Evolutionary conservation across 2,888 invertebrate species (phyloP).

Genomic region (Caenorhabditis uteleia): DNA sequence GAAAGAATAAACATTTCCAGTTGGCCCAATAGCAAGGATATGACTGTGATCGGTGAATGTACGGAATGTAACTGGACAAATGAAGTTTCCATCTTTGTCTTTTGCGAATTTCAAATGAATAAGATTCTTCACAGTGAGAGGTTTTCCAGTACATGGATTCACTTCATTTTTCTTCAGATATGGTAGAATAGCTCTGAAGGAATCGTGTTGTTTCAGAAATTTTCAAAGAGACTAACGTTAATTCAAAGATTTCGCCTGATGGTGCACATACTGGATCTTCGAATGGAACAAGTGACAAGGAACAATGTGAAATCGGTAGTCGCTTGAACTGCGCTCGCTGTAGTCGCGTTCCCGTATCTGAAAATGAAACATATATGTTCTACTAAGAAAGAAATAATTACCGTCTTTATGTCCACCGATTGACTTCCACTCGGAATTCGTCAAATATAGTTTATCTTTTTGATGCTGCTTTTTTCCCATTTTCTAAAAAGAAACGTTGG

Average conservation of each 20-base stretch:
- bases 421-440: conserved; percentile 67
- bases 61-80: conserved; percentile 69
- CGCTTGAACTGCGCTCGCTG: conserved; percentile 80
- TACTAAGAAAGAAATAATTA: conserved; percentile 3
- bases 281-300: conserved; percentile 88
- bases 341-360: conserved; percentile 62
- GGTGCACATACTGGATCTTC: conserved; percentile 88
- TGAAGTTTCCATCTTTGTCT: conserved; percentile 76
- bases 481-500: background rate
- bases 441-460: conserved; percentile 67
- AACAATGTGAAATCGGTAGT: conserved; percentile 78
- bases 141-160: conserved; percentile 91
- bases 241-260: conserved; percentile 90
- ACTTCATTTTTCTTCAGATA: conserved; percentile 79
- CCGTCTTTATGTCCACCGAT: conserved; percentile 69
- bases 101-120: conserved; percentile 86
- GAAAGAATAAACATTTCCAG: conserved; percentile 92
- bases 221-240: conserved; percentile 75
- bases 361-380: too few species aligned
- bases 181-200: conserved; percentile 61
- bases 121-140: conserved; percentile 82
- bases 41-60: conserved; percentile 91
- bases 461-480: conserved; percentile 70
- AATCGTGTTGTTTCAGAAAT: background rate
- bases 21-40: conserved; percentile 85